Evolutionary conservation across 2,113 vertebrate genomes (phyloP).

Genomic region (Falco punctatus): DNA sequence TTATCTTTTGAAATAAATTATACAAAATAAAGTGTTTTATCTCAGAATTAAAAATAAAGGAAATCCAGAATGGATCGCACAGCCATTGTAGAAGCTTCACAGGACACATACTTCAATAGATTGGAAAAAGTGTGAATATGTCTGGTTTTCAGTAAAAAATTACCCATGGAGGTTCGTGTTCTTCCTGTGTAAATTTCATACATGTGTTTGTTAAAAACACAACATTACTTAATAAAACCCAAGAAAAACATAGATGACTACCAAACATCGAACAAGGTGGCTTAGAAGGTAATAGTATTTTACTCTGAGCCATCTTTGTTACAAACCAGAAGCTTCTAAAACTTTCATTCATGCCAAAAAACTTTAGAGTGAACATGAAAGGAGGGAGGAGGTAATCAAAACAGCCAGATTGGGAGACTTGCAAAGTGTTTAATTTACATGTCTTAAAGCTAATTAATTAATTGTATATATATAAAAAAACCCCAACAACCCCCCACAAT

Average conservation of each 20-base stretch:
- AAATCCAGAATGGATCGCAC: neutral
- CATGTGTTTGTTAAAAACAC: neutral
- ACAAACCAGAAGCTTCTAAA: neutral
- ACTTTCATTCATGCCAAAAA: neutral
- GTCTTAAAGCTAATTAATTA: neutral
- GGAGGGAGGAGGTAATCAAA: neutral
- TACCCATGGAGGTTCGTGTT: rapidly evolving
- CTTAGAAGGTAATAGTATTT: neutral
- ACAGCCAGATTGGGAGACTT: neutral
- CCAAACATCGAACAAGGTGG: neutral
- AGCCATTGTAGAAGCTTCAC: neutral
- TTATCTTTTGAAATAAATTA: neutral
- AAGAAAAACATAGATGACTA: neutral
- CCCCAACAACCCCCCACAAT: no score
- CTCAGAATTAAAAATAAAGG: neutral
- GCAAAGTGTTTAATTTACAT: neutral
- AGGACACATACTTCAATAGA: neutral
- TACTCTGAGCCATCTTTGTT: no score
- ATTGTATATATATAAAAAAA: neutral
- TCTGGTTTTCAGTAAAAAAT: neutral
- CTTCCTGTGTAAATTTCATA: neutral
- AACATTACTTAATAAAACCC: rapidly evolving
- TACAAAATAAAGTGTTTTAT: rapidly evolving
- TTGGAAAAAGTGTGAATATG: neutral
- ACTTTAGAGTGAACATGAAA: neutral